Base-by-base conservation (phyloP, 2,888 invertebrate genomes). In the Xestia sexstrigata region DNA sequence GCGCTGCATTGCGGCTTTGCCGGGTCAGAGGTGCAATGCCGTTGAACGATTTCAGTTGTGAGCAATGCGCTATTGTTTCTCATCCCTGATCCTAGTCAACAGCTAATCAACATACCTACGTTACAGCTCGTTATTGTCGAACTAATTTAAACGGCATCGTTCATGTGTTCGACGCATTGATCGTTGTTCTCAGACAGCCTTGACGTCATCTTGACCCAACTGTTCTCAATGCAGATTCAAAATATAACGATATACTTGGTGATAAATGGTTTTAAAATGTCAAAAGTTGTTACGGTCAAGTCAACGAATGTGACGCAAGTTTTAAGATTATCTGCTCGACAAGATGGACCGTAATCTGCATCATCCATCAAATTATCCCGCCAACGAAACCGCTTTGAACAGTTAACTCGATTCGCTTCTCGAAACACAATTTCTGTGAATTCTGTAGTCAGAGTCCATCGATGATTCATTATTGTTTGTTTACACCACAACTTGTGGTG, bases 1-100 rank as follows among this genome's bases (percentile, higher is more conserved):
- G 90, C 89, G 91, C 94, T 94, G 95, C 95, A 96, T 91, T 96
- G 96, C 95, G 94, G 94, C 86, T 91, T 88, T 90, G 90, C 85
- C 89, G 91, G 93, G 93, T 93, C 93, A 91, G 90, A 93, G 93
- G 94, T 95, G 94, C 95, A 95, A 90, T 94, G 94, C 92, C 90
- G 93, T 92, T 79, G 88, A 87, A 88, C 92, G 89, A 90, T 90
- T 91, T 91, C 87, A 91, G 86, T 90, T 90, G 85, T 82, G 45
- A 82, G 69, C 91, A 90, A 92, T 90, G 90, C 86, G 84, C 89
- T 90, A 87, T 88, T 89, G 87, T 88, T 88, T 77, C 76, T 76
- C 63, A 77, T 74, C 80, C 77, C 72, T 81, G 65, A 72, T 77
- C 75, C 76, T 55, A 68, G 67, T 58, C 60, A 72, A 78, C 66